phyloP scores from a whole-genome alignment of 37 sponge, comb jelly and placozoan species.

The Cliona cf. orientalis region DNA sequence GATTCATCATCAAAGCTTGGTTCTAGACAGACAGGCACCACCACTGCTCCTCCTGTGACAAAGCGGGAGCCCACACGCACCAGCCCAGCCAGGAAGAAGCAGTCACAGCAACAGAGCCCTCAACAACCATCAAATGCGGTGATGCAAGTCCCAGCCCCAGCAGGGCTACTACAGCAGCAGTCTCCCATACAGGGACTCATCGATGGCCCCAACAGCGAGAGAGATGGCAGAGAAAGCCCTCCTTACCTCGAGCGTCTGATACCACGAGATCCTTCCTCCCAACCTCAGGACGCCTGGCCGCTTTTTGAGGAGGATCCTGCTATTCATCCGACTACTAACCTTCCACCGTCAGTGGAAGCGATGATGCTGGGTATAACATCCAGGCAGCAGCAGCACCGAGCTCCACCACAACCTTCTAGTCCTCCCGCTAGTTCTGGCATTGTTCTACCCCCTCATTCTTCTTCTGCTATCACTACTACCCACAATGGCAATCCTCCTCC shows the following conservation, averaged over 20 bases:
- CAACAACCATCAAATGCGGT: neutral
- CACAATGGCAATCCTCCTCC: no score
- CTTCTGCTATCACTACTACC: no score
- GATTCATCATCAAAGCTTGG: no score
- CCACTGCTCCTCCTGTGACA: neutral
- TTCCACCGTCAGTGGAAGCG: neutral
- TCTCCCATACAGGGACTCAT: neutral
- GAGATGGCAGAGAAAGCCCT: slow-evolving; percentile 20
- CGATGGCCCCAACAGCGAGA: neutral
- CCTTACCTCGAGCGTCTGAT: slow-evolving; percentile 30
- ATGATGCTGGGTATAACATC: no score
- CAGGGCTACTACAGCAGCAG: neutral
- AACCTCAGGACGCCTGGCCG: slow-evolving; percentile 53
- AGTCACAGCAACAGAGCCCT: neutral
- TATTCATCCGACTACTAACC: neutral
- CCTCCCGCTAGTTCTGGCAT: no score
- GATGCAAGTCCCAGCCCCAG: neutral
- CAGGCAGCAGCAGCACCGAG: no score
- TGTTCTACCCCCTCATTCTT: no score
- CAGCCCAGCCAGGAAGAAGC: neutral
- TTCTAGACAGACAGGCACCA: neutral
- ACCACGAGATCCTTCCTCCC: slow-evolving; percentile 3
- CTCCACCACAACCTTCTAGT: no score
- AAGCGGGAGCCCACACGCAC: neutral
- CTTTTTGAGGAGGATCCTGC: slow-evolving; percentile 17